Evolutionary conservation across 2,797 vertebrate species (phyloP), one percentile per base, ranked within the genome.

Genomic region (Rhadinocentrus ornatus): DNA sequence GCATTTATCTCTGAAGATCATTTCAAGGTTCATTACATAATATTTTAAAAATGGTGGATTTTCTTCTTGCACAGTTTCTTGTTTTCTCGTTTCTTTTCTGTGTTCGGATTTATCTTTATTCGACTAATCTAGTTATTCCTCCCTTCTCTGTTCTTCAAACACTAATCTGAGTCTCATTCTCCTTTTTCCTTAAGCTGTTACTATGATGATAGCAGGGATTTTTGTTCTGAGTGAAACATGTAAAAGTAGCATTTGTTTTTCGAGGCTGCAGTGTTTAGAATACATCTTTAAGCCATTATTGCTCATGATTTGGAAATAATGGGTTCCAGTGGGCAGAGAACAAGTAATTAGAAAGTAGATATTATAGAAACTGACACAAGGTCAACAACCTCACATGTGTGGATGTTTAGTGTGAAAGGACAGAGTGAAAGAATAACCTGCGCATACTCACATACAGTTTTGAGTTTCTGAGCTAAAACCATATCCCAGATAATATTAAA

Each of bases 191-290:
- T 24, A 31, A 31, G 16, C 3, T 35, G 31, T 52, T 34, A 55
- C 26, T 50, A n/a, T 29, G 2, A 29, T 69, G 13, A 44, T 18
- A 61, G 54, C 35, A 69, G 9, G 39, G 3, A n/a, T 59, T 66
- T 6, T 2, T 37, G 1, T 63, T 16, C n/a, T 37, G 32, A 26
- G 5, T 13, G 46, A 16, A 24, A n/a, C 41, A 18, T 16, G 6
- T 48, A 24, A n/a, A 34, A 16, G 26, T 4, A 55, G 11, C 54
- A 60, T n/a, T 27, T 52, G 24, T 35, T 53, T 18, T 58, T 32
- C 62, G 35, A 41, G 9, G 6, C 5, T 3, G 55, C 11, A 29
- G 8, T 24, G 22, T 2, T 66, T 20, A 34, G 35, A 59, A 26
- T 29, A 1, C 31, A 27, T 37, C n/a, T 1, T 52, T 57, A 37